Evolutionary conservation across 2,888 invertebrate genomes (phyloP), one percentile per base, ranked within the genome.

Genomic region (Drosophila macrospina): DNA sequence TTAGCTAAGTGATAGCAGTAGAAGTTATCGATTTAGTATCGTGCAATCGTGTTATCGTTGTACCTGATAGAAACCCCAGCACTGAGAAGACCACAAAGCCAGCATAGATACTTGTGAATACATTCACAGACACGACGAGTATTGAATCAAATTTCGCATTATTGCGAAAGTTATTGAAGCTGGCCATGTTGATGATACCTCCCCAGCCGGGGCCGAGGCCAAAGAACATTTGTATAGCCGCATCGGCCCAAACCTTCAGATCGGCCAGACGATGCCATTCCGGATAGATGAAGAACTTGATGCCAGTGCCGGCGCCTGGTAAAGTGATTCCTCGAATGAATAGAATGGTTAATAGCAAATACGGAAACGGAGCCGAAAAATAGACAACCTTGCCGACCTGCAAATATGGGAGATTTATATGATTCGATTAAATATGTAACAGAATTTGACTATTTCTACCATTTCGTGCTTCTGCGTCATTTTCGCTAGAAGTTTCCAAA

Each of bases 221-320:
- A 90, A 96, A 98, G 92, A 98, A 97, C 75, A 98, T 96, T 92
- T 98, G 98, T n/a, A 97, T 95, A 0, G 97, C 97, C 0, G 98
- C 98, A 91, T 98, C 97, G 0, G 96, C 95, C 98, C 98, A 98
- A 4, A 98, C 97, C 92, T 95, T 95, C 13, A 97, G 94, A 89
- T 97, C 96, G 11, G 93, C 92, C 36, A 98, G 93, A 83, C 96
- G 95, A 36, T 93, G 92, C 95, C 97, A 97, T 86, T 97, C 94
- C 0, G 97, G 97, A 74, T 94, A 93, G 62, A 97, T 93, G 86
- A 97, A 97, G 91, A 96, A 97, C 45, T 93, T 90, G 69, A 97
- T 95, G 8, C 97, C 97, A 67, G 94, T 93, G 92, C 93, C 93
- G 34, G 97, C 96, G 28, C 97, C 97, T 48, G 96, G 96, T 63